Evolutionary conservation across 2,888 invertebrate genomes (phyloP), one percentile per base, ranked within the genome.

Genomic region (Leptopterna dolabrata): DNA sequence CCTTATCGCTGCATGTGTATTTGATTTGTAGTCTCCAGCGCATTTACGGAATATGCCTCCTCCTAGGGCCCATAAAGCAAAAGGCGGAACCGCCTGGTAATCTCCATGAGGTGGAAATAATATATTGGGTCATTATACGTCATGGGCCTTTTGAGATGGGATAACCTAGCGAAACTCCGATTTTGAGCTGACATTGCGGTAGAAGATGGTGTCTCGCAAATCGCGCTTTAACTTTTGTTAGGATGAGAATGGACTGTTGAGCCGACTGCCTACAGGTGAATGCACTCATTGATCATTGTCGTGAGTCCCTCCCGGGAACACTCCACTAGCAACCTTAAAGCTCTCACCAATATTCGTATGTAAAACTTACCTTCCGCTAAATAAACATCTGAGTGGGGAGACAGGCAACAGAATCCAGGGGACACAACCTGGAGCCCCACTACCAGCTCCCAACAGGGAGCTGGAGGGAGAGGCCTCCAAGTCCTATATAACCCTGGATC

Each of bases 121-220:
- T 71, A 71, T 71, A 71, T 71, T 71, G 71, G 71, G 71, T 36
- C 71, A 71, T 71, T 71, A 30, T 71, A 29, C 36, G 36, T 71
- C 71, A 36, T 36, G 71, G n/a, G 36, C 71, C 29, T 36, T 71
- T 27, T 29, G 71, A 14, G 71, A 36, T 13, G 29, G 36, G 71
- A 71, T 71, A 29, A 71, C 71, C 71, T 71, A 29, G 71, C 71
- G 71, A 71, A 71, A 71, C 30, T 71, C 71, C 71, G 71, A 71
- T 71, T 71, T 71, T 30, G n/a, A 30, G 29, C 36, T 71, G 29
- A 71, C 30, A 71, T 71, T 71, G 71, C 71, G 16, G 29, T 71
- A 55, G 55, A n/a, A n/a, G 55, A 55, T 55, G 55, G 55, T 14
- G n/a, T 55, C 55, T 55, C 19, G 55, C 55, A 55, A 55, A 55